Evolutionary conservation across 53 echinoderm and acorn worm genomes (phyloP).

Genomic region (Holothuria scabra): DNA sequence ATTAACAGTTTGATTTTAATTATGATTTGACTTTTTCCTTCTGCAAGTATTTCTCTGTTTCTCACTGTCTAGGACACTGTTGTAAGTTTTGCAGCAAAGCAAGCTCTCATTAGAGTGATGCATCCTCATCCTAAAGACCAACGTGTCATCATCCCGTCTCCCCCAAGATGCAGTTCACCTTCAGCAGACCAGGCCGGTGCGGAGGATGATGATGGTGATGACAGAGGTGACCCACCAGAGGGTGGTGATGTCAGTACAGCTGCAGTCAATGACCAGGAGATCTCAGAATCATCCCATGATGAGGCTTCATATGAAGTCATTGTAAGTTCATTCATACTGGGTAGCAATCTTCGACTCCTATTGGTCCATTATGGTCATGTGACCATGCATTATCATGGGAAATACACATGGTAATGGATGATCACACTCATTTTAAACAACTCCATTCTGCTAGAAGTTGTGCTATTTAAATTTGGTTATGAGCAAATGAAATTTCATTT

Average conservation of each 20-base stretch:
- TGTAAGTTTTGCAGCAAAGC: constrained; percentile 98
- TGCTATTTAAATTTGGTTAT: too few relatives aligned
- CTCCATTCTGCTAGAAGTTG: too few relatives aligned
- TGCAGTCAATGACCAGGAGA: constrained; percentile 66
- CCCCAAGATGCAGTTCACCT: constrained; percentile 92
- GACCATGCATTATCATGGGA: too few relatives aligned
- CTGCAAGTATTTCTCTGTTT: background rate
- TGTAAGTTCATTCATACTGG: constrained; percentile 72
- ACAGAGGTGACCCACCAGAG: constrained; percentile 58
- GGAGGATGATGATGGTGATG: constrained; percentile 67
- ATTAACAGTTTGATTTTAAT: too few relatives aligned
- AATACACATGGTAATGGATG: too few relatives aligned
- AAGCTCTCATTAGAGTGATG: constrained; percentile 96
- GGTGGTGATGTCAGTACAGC: constrained; percentile 51
- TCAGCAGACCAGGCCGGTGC: constrained; percentile 59
- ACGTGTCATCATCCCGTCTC: constrained; percentile 54
- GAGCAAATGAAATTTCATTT: too few relatives aligned
- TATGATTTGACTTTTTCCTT: too few relatives aligned
- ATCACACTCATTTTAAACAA: too few relatives aligned
- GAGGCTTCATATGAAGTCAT: constrained; percentile 93
- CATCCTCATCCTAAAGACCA: constrained; percentile 89
- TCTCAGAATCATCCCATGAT: constrained; percentile 81
- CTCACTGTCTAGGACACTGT: constrained; percentile 66
- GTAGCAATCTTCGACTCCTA: too few relatives aligned
- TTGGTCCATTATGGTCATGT: too few relatives aligned